phyloP scores from a whole-genome alignment of 2,888 invertebrate genomes.

The Neoitamus cyanurus region DNA sequence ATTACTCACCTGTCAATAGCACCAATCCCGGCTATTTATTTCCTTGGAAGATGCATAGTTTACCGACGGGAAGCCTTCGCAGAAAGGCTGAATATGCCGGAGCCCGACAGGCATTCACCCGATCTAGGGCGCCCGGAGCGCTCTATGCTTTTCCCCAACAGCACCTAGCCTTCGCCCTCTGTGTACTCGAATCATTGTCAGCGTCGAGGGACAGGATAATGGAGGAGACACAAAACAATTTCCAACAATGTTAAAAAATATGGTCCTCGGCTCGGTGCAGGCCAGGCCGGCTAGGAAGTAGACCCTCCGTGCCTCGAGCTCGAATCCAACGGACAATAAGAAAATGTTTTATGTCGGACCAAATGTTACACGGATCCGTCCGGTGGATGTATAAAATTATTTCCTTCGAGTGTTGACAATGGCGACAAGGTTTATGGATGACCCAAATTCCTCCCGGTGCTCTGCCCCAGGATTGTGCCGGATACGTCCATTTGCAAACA shows the following conservation, averaged over 20 bases:
- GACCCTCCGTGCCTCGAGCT: background rate
- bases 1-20: slow-evolving; percentile 48
- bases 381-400: slow-evolving; percentile 46
- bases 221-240: slow-evolving; percentile 43
- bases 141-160: background rate
- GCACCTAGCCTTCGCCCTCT: background rate
- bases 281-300: background rate
- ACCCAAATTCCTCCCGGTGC: slow-evolving; percentile 34
- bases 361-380: slow-evolving; percentile 44
- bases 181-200: slow-evolving; percentile 13
- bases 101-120: background rate
- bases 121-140: background rate
- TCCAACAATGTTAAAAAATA: slow-evolving; percentile 40
- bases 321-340: slow-evolving; percentile 30
- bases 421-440: slow-evolving; percentile 38
- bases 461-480: background rate
- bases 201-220: slow-evolving; percentile 27
- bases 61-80: background rate
- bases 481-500: slow-evolving; percentile 22
- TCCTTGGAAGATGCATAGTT: slow-evolving; percentile 30
- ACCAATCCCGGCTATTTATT: slow-evolving; percentile 43
- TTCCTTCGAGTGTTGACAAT: slow-evolving; percentile 44
- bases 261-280: background rate
- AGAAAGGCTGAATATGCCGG: background rate
- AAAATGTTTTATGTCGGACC: slow-evolving; percentile 46